These are phyloP conservation scores for Rhopalosiphum padi DNA, from an alignment of 1,140 invertebrate genomes.

Conservation along the genomic window DNA sequence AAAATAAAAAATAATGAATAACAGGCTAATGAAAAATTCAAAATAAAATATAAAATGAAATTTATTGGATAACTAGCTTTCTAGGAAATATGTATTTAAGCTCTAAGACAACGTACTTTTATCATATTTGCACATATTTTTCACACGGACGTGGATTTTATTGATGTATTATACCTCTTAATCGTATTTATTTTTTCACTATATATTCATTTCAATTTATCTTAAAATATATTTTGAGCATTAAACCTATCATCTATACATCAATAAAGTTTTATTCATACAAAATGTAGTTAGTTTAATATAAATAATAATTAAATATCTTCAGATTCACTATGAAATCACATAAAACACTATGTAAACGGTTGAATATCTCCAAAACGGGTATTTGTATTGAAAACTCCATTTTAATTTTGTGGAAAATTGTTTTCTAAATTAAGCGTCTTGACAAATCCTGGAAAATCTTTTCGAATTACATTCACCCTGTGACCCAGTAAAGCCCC, in stretches of 20 bases:
- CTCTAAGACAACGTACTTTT: background rate
- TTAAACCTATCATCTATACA: background rate
- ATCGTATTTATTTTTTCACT: background rate
- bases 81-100: background rate
- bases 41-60: background rate
- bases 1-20: background rate
- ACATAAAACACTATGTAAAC: background rate
- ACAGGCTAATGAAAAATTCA: background rate
- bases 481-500: background rate
- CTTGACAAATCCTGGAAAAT: background rate
- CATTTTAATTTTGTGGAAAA: background rate
- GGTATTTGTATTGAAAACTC: background rate
- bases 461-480: background rate
- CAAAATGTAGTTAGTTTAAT: background rate
- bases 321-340: background rate
- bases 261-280: background rate
- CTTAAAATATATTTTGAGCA: background rate
- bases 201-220: background rate
- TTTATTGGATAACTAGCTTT: background rate
- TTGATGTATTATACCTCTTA: no score
- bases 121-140: no score
- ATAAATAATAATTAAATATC: background rate
- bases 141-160: no score
- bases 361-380: background rate
- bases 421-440: conserved; percentile 18